Evolutionary conservation across 2,888 invertebrate genomes (phyloP).

Genomic region (Ptychoptera contaminata): DNA sequence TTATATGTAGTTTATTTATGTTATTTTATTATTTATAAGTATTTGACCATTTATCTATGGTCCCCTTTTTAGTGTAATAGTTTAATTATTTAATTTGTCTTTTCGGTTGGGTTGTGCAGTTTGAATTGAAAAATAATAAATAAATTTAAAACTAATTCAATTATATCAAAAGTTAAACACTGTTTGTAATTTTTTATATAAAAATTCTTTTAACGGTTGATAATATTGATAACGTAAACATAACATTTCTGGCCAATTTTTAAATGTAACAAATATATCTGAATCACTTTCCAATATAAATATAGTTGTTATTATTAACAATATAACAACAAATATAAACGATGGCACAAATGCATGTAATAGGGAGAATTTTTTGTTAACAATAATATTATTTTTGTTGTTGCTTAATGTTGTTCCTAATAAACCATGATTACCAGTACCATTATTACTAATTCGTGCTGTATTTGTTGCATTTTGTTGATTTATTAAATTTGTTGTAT

Average conservation of each 20-base stretch:
- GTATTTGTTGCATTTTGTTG: constrained; percentile 19
- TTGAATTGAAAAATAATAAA: too few species aligned
- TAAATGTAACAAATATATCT: constrained; percentile 48
- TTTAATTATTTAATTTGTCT: too few species aligned
- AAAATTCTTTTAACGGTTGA: constrained; percentile 64
- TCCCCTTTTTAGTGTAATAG: too few species aligned
- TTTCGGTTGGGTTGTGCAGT: too few species aligned
- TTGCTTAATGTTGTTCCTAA: too few species aligned
- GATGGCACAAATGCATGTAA: constrained; percentile 62
- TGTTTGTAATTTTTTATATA: constrained; percentile 19
- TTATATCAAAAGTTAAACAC: too few species aligned
- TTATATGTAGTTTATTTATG: too few species aligned
- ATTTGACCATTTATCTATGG: too few species aligned
- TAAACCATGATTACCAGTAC: too few species aligned
- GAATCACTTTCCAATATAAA: constrained; percentile 67
- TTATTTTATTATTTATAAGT: too few species aligned
- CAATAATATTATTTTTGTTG: too few species aligned
- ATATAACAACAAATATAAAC: constrained; percentile 54
- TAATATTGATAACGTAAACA: constrained; percentile 66
- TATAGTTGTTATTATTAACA: constrained; percentile 50
- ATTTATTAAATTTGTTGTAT: constrained; percentile 14
- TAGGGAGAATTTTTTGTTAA: constrained; percentile 39
- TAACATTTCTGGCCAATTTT: constrained; percentile 61
- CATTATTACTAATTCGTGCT: constrained; percentile 20
- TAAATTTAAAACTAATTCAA: too few species aligned